Base-by-base conservation (phyloP, 2,888 invertebrate species). In the Nineta flava region DNA sequence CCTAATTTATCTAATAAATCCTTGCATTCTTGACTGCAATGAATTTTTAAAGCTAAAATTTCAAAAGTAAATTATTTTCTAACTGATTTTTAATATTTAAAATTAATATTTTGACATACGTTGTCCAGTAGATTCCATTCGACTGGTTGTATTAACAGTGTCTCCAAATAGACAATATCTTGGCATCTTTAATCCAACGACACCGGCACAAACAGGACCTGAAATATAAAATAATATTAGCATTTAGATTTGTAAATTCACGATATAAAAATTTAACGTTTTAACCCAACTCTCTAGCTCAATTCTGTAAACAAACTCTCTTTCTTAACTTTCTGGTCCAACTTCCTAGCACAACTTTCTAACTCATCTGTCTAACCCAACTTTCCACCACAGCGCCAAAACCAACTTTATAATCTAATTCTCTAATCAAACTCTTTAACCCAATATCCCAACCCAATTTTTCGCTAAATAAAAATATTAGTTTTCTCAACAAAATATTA, bases 171-270 rank as follows among this genome's bases (percentile, higher is more conserved):
- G 70, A 60, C 92, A 93, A 61, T 91, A 93, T 44, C 93, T 73
- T 0, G 93, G 93, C 92, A 93, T 93, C 69, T 92, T 93, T 5
- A 87, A 68, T 0, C 92, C 92, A 0, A 93, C 92, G 0, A 93
- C 92, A 1, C 92, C 93, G 1, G 92, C 91, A 60, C 92, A 92
- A 12, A 91, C 91, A 0, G 91, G 88, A 7, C 92, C 85, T 83
- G 59, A 19, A 60, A 62, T n/a, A n/a, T 35, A 46, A 21, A 32
- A 42, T n/a, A 21, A 40, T 50, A 12, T 13, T 10, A 51, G 26
- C n/a, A 45, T 40, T 26, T 3, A 1, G 10, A 32, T 9, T 50
- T 31, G 9, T 12, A 13, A 13, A 31, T 9, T 16, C 9, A 12
- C 43, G 26, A n/a, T 38, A 10, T 34, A 34, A n/a, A n/a, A n/a